phyloP scores from a whole-genome alignment of 2,113 vertebrate species.

The Myiagra hebetior region DNA sequence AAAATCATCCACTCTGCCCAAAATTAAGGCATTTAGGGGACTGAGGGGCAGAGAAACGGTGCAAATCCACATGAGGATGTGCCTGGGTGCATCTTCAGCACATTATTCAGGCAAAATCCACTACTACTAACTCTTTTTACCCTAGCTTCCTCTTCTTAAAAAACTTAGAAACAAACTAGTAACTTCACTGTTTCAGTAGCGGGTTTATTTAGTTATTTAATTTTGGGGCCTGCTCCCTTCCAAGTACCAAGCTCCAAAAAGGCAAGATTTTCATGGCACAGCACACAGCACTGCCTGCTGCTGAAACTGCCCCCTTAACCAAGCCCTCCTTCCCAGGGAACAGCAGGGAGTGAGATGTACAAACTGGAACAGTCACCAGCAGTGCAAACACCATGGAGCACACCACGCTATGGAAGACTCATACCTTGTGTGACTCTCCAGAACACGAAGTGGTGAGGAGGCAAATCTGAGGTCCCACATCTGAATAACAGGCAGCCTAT shows the following conservation, averaged over 20 bases:
- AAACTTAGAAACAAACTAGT: not conserved
- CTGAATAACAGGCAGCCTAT: conserved; percentile 92
- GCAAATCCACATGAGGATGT: not conserved
- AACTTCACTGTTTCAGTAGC: not conserved
- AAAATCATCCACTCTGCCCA: not conserved
- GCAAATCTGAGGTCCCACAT: conserved; percentile 98
- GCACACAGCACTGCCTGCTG: not conserved
- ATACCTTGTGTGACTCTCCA: conserved; percentile 94
- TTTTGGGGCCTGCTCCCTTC: not conserved
- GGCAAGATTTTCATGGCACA: not conserved
- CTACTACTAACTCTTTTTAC: not conserved
- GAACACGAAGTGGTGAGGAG: conserved; percentile 89
- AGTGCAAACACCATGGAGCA: rapidly evolving
- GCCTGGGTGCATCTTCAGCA: not conserved
- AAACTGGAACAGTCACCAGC: not conserved
- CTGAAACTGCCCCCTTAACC: not conserved
- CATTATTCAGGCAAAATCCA: not conserved
- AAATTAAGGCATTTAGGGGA: not conserved
- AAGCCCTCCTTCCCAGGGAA: not conserved
- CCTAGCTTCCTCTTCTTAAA: not conserved
- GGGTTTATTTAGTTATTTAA: not conserved
- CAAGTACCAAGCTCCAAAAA: not conserved
- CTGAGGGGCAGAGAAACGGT: not conserved
- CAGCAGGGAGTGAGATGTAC: not conserved
- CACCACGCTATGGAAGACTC: rapidly evolving